These are phyloP conservation scores for Echinops telfairi DNA, from an alignment of 2,113 vertebrate species.

Conservation along the genomic window DNA sequence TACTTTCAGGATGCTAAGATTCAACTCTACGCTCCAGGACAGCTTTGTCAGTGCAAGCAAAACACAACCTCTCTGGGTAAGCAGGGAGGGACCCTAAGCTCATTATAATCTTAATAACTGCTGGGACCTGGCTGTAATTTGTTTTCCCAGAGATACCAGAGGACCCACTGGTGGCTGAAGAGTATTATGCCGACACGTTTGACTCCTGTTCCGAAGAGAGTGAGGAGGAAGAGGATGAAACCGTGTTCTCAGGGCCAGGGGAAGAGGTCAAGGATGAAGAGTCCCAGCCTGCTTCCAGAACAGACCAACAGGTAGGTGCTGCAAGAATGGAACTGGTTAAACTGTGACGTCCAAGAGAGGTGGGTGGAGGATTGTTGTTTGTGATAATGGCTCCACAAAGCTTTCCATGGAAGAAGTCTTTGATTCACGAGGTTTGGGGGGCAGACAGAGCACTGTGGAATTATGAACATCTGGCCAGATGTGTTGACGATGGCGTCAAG, in stretches of 20 bases:
- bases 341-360: background rate
- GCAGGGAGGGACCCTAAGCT: background rate
- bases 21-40: background rate
- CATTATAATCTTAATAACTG: background rate
- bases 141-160: constrained; percentile 90
- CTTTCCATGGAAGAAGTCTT: background rate
- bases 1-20: background rate
- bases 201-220: constrained; percentile 91
- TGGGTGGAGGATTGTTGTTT: background rate
- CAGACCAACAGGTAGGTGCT: constrained; percentile 86
- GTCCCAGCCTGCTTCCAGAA: constrained; percentile 69
- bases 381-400: background rate
- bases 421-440: background rate
- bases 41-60: background rate
- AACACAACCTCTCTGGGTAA: background rate
- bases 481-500: background rate
- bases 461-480: no score
- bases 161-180: constrained; percentile 90
- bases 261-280: constrained; percentile 57
- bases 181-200: constrained; percentile 90
- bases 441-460: background rate
- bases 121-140: background rate
- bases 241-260: background rate
- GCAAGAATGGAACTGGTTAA: background rate
- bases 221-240: constrained; percentile 84